Percentiles rank a stretch among this genome's conserved stretches.
These are phyloP conservation scores for Ditula angustiorana DNA, from an alignment of 2,888 invertebrate species.

Conservation along the genomic window DNA sequence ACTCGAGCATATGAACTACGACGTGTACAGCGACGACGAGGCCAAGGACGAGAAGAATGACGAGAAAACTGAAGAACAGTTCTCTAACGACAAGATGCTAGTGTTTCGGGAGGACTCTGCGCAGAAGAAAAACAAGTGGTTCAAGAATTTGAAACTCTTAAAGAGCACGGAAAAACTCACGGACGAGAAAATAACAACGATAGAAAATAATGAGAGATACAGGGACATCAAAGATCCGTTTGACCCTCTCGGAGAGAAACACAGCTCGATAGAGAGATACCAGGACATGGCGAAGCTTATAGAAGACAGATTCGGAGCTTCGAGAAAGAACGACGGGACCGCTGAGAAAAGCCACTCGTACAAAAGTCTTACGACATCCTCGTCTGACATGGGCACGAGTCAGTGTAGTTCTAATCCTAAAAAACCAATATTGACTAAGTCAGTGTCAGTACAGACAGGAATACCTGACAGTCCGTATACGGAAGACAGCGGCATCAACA, in stretches of 20 bases:
- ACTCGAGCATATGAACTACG: slow-evolving; percentile 87
- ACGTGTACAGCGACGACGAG: slow-evolving; percentile 82
- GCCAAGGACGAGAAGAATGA: slow-evolving; percentile 78
- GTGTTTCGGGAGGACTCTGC: slow-evolving; percentile 80
- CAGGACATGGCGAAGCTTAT: slow-evolving; percentile 90
- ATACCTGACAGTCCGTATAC: slow-evolving; percentile 76
- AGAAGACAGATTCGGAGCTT: slow-evolving; percentile 87
- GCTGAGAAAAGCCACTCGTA: slow-evolving; percentile 82
- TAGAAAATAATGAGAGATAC: slow-evolving; percentile 71
- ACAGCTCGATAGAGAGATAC: slow-evolving; percentile 89
- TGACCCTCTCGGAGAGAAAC: slow-evolving; percentile 87
- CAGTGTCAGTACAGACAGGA: slow-evolving; percentile 82
- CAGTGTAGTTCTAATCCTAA: slow-evolving; percentile 81
- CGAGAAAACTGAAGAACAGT: slow-evolving; percentile 72
- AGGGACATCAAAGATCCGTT: slow-evolving; percentile 84
- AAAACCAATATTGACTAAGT: slow-evolving; percentile 80
- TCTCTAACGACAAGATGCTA: slow-evolving; percentile 79
- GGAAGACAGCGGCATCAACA: slow-evolving; percentile 74
- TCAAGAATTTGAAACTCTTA: slow-evolving; percentile 85
- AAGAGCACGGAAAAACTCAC: slow-evolving; percentile 76
- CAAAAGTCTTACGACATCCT: slow-evolving; percentile 82
- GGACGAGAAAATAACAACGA: slow-evolving; percentile 76
- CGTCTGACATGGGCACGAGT: slow-evolving; percentile 82
- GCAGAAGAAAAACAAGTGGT: slow-evolving; percentile 88
- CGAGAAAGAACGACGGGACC: slow-evolving; percentile 75